Conservation (phyloP, 2,888 invertebrate genomes). For the Nebria salina region DNA sequence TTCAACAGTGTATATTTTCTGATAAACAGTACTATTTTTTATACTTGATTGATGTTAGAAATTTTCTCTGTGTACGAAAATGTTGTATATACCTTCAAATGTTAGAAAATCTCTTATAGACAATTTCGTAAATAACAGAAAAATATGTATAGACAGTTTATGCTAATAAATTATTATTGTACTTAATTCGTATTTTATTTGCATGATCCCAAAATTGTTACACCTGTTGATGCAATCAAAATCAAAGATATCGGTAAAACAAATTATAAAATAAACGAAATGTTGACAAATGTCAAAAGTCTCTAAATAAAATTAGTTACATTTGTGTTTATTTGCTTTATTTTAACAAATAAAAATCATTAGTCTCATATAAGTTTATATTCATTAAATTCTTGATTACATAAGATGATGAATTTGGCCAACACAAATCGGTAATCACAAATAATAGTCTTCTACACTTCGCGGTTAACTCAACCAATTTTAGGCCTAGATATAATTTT, state of each 20-base stretch:
- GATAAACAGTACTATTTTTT: slow-evolving; percentile 44
- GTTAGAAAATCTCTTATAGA: background rate
- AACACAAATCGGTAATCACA: background rate
- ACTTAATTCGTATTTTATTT: background rate
- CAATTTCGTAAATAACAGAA: slow-evolving; percentile 10
- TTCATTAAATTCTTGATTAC: background rate
- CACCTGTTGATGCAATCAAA: background rate
- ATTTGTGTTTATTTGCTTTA: background rate
- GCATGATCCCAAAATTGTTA: background rate
- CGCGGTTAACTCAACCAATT: background rate
- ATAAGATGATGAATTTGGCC: background rate
- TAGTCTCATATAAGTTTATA: background rate
- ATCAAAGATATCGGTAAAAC: background rate
- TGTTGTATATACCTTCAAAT: slow-evolving; percentile 21
- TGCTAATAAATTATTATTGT: slow-evolving; percentile 7
- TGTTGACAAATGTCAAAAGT: background rate
- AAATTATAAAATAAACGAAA: background rate
- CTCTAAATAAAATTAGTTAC: background rate
- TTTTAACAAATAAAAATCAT: background rate
- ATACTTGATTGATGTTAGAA: slow-evolving; percentile 39
- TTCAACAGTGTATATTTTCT: slow-evolving; percentile 40
- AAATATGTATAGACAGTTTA: slow-evolving; percentile 11
- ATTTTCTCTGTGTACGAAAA: slow-evolving; percentile 41
- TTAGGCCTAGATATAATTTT: background rate
- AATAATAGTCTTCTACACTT: background rate